Evolutionary conservation across 2,888 invertebrate genomes (phyloP).

Genomic region (Ctena decussata): DNA sequence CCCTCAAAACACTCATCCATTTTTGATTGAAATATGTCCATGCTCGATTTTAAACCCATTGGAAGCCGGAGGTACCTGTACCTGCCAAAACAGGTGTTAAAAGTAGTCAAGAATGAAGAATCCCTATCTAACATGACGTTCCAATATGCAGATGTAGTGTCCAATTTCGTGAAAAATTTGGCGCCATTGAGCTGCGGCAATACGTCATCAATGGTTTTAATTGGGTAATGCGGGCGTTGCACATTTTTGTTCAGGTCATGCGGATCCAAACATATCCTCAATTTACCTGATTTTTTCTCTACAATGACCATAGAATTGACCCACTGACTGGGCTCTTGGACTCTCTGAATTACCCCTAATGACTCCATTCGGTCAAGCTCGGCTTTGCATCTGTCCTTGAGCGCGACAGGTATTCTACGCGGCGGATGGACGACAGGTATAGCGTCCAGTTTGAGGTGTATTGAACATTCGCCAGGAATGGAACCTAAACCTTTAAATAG

Average conservation of each 20-base stretch:
- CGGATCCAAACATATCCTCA: not conserved
- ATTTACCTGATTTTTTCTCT: constrained; percentile 12
- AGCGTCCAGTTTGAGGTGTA: constrained; percentile 38
- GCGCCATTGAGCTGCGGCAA: constrained; percentile 16
- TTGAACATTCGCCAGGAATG: constrained; percentile 45
- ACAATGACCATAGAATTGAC: constrained; percentile 6
- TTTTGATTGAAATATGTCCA: constrained; percentile 55
- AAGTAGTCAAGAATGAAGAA: constrained; percentile 43
- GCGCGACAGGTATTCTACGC: constrained; percentile 39
- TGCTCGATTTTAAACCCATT: constrained; percentile 52
- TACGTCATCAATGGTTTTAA: constrained; percentile 26
- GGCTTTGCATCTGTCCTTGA: constrained; percentile 5
- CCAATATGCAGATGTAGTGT: constrained; percentile 18
- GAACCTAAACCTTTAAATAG: too few relatives aligned
- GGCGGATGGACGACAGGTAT: constrained; percentile 61
- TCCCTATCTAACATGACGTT: constrained; percentile 13
- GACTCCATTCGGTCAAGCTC: constrained; percentile 22
- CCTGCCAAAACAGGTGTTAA: constrained; percentile 54
- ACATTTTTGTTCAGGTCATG: constrained; percentile 1
- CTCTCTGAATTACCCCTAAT: not conserved
- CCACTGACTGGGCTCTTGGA: constrained; percentile 46
- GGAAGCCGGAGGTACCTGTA: constrained; percentile 63
- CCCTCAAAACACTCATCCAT: constrained; percentile 25
- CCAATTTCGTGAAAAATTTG: constrained; percentile 20
- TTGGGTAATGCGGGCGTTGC: constrained; percentile 16